Conservation (phyloP, 2,113 vertebrate genomes). For the Coryphaenoides rupestris region DNA sequence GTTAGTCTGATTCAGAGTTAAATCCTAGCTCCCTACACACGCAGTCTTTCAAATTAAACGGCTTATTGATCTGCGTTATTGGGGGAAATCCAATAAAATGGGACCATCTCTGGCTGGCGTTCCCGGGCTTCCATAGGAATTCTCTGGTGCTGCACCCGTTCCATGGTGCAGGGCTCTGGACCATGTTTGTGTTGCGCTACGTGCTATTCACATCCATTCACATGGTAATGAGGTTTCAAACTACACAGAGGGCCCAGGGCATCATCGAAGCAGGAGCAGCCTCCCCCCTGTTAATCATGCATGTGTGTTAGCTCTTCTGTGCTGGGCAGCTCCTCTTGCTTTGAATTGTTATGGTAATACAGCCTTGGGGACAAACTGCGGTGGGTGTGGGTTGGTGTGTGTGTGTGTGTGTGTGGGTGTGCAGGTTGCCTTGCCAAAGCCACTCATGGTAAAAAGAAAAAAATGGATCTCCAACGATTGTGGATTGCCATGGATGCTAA, state of each 20-base stretch:
- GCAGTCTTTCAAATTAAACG: no score
- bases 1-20: no score
- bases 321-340: conserved; percentile 35
- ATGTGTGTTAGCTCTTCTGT: not conserved
- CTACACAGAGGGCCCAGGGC: conserved; percentile 58
- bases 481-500: conserved; percentile 16
- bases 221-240: conserved; percentile 68
- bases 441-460: conserved; percentile 15
- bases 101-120: no score
- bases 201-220: conserved; percentile 63
- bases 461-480: not conserved
- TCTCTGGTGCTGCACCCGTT: conserved; percentile 27
- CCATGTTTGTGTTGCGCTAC: conserved; percentile 46
- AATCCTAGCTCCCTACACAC: no score
- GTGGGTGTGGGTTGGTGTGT: conserved; percentile 8
- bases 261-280: conserved; percentile 58
- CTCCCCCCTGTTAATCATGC: conserved; percentile 3
- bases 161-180: conserved; percentile 53
- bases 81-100: no score
- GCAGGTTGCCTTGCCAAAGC: conserved; percentile 18
- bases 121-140: not conserved
- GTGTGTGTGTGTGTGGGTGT: conserved; percentile 9
- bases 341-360: conserved; percentile 65
- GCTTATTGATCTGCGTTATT: no score
- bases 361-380: conserved; percentile 11